phyloP scores from a whole-genome alignment of 92 coral and sea anemone species.

The Actinostola sp. region DNA sequence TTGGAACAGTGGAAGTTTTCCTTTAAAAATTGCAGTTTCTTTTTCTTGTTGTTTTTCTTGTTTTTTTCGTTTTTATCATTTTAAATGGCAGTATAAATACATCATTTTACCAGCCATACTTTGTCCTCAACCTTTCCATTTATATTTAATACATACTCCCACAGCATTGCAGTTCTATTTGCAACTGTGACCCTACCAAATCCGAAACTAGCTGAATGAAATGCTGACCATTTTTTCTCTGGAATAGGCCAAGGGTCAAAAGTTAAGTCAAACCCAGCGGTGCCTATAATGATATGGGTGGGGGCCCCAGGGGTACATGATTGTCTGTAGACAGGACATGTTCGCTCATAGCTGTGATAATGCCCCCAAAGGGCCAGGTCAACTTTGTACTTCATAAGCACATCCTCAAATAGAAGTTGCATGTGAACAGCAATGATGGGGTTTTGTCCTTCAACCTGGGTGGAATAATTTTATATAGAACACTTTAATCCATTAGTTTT shows the following conservation, averaged over 20 bases:
- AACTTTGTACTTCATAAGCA: conserved; percentile 62
- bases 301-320: conserved; percentile 58
- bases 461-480: background rate
- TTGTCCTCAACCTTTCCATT: conserved; percentile 63
- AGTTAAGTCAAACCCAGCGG: conserved; percentile 72
- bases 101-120: conserved; percentile 72
- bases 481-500: too few relatives aligned
- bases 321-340: conserved; percentile 71
- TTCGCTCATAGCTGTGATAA: conserved; percentile 79
- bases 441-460: conserved; percentile 26
- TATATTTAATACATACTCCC: conserved; percentile 74
- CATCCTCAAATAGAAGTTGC: conserved; percentile 59
- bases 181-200: conserved; percentile 87
- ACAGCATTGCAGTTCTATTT: conserved; percentile 68
- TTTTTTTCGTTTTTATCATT: too few relatives aligned
- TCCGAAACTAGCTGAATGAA: conserved; percentile 67
- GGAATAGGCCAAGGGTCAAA: conserved; percentile 67
- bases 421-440: conserved; percentile 61
- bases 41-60: too few relatives aligned
- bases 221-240: conserved; percentile 64
- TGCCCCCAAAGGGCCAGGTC: conserved; percentile 79
- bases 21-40: too few relatives aligned
- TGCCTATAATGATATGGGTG: conserved; percentile 76
- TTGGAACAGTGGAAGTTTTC: too few relatives aligned
- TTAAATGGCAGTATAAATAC: background rate